phyloP scores from a whole-genome alignment of 2,113 vertebrate species.

The Cochlearius cochlearius region DNA sequence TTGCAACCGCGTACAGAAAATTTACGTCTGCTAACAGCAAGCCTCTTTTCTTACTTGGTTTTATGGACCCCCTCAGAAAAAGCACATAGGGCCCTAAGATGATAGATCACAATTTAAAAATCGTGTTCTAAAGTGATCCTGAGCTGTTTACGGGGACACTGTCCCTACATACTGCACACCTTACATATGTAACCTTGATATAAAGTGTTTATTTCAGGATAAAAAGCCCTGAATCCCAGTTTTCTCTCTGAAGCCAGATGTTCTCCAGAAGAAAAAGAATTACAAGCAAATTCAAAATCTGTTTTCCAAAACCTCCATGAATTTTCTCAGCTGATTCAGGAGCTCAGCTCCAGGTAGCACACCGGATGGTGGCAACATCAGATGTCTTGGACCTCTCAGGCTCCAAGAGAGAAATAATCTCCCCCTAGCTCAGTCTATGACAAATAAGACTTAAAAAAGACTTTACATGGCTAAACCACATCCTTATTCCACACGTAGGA shows the following conservation, averaged over 20 bases:
- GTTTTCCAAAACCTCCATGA: background rate
- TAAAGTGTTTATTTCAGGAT: background rate
- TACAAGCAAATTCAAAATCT: background rate
- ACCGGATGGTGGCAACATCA: background rate
- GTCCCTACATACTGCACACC: background rate
- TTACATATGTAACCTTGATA: background rate
- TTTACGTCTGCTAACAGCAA: background rate
- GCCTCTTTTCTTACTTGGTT: background rate
- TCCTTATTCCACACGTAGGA: accelerated
- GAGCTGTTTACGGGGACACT: background rate
- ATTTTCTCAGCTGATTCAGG: background rate
- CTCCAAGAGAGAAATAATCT: background rate
- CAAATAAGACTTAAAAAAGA: background rate
- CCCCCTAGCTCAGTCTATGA: background rate
- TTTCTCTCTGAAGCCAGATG: background rate
- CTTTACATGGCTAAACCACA: background rate
- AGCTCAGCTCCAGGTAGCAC: background rate
- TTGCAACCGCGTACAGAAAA: background rate
- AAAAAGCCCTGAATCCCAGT: background rate
- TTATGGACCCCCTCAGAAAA: background rate
- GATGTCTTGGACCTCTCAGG: background rate
- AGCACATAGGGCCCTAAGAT: background rate
- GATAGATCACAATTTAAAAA: background rate
- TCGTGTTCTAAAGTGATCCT: background rate
- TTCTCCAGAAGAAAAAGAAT: background rate